phyloP scores from a whole-genome alignment of 2,888 invertebrate species.

The Nymphalis urticae region DNA sequence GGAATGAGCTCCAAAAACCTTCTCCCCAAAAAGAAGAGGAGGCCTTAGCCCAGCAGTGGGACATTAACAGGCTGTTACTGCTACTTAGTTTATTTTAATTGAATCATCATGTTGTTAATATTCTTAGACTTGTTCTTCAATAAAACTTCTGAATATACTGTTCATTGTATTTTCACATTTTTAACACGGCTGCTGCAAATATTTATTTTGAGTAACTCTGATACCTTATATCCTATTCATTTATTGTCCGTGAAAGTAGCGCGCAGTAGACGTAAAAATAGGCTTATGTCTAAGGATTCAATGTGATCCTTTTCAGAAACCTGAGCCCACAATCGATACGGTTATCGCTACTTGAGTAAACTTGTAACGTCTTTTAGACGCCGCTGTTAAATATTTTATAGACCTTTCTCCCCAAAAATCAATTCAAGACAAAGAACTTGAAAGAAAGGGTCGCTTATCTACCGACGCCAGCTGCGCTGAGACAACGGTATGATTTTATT shows the following conservation, averaged over 20 bases:
- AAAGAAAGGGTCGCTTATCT: slow-evolving; percentile 73
- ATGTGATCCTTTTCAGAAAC: slow-evolving; percentile 25
- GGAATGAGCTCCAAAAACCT: too few relatives aligned
- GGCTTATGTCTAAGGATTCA: slow-evolving; percentile 25
- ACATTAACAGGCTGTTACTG: too few relatives aligned
- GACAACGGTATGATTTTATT: slow-evolving; percentile 52
- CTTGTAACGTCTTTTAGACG: slow-evolving; percentile 51
- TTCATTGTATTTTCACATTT: too few relatives aligned
- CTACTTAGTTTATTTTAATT: too few relatives aligned
- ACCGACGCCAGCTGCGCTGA: slow-evolving; percentile 60
- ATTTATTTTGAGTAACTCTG: too few relatives aligned
- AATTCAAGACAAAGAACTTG: slow-evolving; percentile 67
- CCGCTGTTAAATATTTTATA: slow-evolving; percentile 66
- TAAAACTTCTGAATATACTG: too few relatives aligned
- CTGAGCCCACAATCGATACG: slow-evolving; percentile 32
- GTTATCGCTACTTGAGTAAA: slow-evolving; percentile 48
- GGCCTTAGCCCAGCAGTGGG: too few relatives aligned
- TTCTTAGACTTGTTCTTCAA: too few relatives aligned
- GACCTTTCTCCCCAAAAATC: slow-evolving; percentile 58
- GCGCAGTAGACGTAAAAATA: not conserved
- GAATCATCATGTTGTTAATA: too few relatives aligned
- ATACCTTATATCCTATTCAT: not conserved
- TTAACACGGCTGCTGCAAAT: too few relatives aligned
- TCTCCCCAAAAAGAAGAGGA: too few relatives aligned
- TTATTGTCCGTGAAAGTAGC: not conserved